Conservation (phyloP, 2,797 vertebrate genomes). For the Spondyliosoma cantharus region DNA sequence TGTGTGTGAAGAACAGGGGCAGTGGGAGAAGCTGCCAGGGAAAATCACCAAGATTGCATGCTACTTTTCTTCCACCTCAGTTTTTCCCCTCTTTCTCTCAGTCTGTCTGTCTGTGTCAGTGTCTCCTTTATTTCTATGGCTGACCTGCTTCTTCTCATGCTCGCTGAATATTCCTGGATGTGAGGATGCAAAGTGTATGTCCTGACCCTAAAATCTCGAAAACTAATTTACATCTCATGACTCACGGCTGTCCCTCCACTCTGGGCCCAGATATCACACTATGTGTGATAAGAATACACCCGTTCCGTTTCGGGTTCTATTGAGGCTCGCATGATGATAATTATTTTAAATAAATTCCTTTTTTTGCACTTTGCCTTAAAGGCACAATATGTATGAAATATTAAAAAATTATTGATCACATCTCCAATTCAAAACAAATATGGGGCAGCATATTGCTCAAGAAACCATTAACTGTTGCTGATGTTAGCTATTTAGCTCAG, state of each 20-base stretch:
- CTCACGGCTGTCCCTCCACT: slow-evolving; percentile 66
- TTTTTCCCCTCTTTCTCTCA: slow-evolving; percentile 77
- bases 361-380: slow-evolving; percentile 71
- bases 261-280: slow-evolving; percentile 39
- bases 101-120: slow-evolving; percentile 67
- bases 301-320: slow-evolving; percentile 4
- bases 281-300: slow-evolving; percentile 73
- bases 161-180: slow-evolving; percentile 73
- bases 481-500: too few species aligned
- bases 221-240: slow-evolving; percentile 46
- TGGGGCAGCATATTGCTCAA: too few species aligned
- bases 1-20: slow-evolving; percentile 52
- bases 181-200: slow-evolving; percentile 75
- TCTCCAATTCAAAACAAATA: too few species aligned
- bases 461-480: too few species aligned
- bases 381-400: too few species aligned
- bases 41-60: slow-evolving; percentile 74
- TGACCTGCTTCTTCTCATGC: slow-evolving; percentile 77
- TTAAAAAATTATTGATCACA: too few species aligned
- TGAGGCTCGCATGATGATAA: slow-evolving; percentile 34
- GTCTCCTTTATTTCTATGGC: slow-evolving; percentile 68
- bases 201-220: slow-evolving; percentile 49
- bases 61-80: slow-evolving; percentile 77
- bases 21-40: slow-evolving; percentile 72
- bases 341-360: slow-evolving; percentile 34